These are phyloP conservation scores for Sceloporus tristichus DNA, from an alignment of 2,113 vertebrate genomes.

Conservation along the genomic window DNA sequence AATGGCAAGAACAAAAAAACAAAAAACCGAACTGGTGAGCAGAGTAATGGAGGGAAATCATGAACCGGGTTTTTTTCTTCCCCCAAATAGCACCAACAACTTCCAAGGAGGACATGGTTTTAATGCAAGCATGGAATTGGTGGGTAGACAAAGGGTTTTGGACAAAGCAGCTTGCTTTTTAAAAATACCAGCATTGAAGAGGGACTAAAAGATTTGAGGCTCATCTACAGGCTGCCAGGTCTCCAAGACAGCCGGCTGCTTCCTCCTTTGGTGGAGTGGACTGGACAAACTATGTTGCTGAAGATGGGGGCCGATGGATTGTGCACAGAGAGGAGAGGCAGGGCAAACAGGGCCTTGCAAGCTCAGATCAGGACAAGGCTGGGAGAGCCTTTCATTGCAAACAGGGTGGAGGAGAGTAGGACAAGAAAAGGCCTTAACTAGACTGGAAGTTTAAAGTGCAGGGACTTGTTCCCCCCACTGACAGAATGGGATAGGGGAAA, in stretches of 20 bases:
- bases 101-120: constrained; percentile 17
- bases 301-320: not conserved
- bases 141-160: not conserved
- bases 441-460: constrained; percentile 27
- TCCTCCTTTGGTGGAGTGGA: not conserved
- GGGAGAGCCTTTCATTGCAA: not conserved
- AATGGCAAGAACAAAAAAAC: constrained; percentile 5
- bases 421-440: not conserved
- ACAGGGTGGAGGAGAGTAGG: not conserved
- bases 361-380: not conserved
- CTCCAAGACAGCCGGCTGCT: constrained; percentile 5
- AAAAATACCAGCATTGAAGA: not conserved
- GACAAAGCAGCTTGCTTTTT: not conserved
- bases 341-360: not conserved
- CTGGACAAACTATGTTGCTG: not conserved
- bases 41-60: constrained; percentile 14
- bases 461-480: constrained; percentile 18
- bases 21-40: not conserved
- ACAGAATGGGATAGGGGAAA: constrained; percentile 40
- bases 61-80: constrained; percentile 1
- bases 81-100: constrained; percentile 20
- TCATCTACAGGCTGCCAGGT: not conserved
- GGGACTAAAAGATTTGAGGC: not conserved
- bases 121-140: constrained; percentile 2
- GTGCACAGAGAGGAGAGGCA: not conserved